These are phyloP conservation scores for Macropus fuliginosus DNA, from an alignment of 2,797 vertebrate genomes.

Conservation along the genomic window DNA sequence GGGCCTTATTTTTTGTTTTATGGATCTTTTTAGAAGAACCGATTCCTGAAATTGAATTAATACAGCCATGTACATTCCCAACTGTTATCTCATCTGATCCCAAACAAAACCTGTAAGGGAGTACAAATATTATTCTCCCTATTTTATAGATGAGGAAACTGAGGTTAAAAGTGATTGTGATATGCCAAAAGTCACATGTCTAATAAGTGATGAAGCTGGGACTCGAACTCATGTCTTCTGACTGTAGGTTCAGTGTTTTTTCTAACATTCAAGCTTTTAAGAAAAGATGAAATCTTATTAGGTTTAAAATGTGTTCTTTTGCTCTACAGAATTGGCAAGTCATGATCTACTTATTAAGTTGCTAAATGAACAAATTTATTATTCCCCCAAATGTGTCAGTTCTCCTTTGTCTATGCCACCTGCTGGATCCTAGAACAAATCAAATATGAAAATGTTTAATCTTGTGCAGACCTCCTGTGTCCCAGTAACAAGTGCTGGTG, in stretches of 20 bases:
- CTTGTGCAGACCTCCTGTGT: neutral
- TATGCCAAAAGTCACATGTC: neutral
- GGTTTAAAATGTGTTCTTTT: neutral
- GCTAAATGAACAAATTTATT: neutral
- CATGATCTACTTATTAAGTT: neutral
- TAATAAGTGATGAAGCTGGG: neutral
- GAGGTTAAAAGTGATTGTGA: neutral
- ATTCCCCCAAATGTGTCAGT: neutral
- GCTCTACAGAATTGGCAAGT: neutral
- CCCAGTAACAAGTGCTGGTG: neutral
- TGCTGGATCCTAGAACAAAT: neutral
- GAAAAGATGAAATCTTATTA: neutral
- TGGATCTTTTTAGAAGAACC: neutral
- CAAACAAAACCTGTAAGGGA: neutral
- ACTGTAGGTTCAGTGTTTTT: neutral
- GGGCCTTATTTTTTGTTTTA: neutral
- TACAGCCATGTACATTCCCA: neutral
- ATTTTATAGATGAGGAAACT: neutral
- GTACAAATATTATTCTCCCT: neutral
- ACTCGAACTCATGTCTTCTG: neutral
- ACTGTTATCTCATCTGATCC: neutral
- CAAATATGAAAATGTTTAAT: neutral
- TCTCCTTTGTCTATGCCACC: neutral
- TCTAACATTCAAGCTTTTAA: neutral
- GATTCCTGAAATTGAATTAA: neutral